phyloP scores from a whole-genome alignment of 2,888 invertebrate genomes.

The Polydrusus pterygomalis region DNA sequence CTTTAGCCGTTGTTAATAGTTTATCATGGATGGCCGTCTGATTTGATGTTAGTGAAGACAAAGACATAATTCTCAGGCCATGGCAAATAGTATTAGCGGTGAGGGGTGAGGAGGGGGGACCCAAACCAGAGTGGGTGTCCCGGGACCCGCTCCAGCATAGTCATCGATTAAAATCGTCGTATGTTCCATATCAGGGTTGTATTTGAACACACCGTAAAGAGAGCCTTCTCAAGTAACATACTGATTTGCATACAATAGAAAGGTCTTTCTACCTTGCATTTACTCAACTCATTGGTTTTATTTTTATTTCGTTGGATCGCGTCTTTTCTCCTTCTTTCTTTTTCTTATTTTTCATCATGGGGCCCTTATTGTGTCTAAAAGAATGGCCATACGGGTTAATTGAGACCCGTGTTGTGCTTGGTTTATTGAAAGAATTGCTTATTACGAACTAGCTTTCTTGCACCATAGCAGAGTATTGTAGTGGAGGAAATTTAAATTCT shows the following conservation, averaged over 20 bases:
- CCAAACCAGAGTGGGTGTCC: no score
- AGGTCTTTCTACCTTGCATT: background rate
- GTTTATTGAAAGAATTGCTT: background rate
- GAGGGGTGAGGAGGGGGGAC: no score
- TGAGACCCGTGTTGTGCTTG: constrained; percentile 15
- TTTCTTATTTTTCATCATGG: background rate
- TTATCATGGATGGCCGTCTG: no score
- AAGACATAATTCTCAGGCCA: no score
- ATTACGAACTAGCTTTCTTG: background rate
- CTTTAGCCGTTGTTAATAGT: no score
- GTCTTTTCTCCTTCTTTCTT: background rate
- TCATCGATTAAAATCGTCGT: no score
- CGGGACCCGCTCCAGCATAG: no score
- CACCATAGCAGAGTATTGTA: background rate
- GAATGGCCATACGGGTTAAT: constrained; percentile 25
- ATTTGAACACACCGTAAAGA: background rate
- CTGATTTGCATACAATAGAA: constrained; percentile 7
- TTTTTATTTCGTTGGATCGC: background rate
- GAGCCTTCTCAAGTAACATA: background rate
- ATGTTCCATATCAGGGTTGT: no score
- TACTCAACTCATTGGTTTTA: background rate
- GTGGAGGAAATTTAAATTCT: no score
- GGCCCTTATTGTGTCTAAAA: constrained; percentile 18
- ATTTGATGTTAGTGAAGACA: no score
- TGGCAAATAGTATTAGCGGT: no score